Evolutionary conservation across 2,797 vertebrate species (phyloP), one percentile per base, ranked within the genome.

Genomic region (Acanthurus leucopareius): DNA sequence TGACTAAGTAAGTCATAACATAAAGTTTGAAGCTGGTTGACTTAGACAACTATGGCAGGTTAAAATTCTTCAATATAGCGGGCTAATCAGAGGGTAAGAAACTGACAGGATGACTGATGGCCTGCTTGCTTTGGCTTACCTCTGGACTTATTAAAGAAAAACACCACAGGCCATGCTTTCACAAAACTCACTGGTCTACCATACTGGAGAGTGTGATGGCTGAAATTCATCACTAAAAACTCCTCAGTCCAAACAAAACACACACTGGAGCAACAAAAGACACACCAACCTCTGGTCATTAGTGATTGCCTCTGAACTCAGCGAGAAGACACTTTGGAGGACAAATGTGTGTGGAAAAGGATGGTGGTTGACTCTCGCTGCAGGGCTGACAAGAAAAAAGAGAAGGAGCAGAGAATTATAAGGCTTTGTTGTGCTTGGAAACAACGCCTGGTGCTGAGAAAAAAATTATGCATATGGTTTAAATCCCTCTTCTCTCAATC

Each of bases 61-160:
- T 90, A 91, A 91, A 92, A 78, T 86, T 90, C 58, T 73, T 60
- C 81, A 80, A 79, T 85, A 80, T 54, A 80, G 61, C 52, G 73
- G 56, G 71, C 69, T 86, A 91, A 93, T 93, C 91, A 88, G 59
- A 86, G 80, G 80, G 40, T 77, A 48, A 72, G 80, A 74, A 84
- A 69, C 76, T 89, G 91, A 88, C 92, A 92, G 90, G 79, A 88
- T 93, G 91, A 94, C 88, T 89, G 90, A 94, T 94, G 76, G 65
- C 76, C 73, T 79, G 86, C 88, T 90, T 88, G 79, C 85, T 89
- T 90, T 91, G 85, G 89, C 83, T 91, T 91, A 93, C 90, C 91
- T 93, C 92, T 92, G 86, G 90, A 93, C 91, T 90, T 94, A 94
- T 94, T 93, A 93, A 94, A 94, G 90, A 91, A 92, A 92, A 94